phyloP scores from a whole-genome alignment of 2,888 invertebrate genomes.

The Bellardia pandia region DNA sequence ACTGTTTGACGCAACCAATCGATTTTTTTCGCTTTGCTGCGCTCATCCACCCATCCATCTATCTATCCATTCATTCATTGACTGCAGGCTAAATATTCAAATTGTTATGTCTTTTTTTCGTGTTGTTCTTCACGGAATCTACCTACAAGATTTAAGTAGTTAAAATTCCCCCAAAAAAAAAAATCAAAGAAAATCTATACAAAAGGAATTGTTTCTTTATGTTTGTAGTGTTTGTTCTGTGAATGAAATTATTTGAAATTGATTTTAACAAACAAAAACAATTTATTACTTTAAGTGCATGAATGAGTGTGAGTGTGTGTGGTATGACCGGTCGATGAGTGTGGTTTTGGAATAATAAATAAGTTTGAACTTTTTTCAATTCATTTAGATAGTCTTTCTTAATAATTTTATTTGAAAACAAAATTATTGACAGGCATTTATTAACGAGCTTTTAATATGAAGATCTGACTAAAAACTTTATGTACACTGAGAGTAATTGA shows the following conservation, averaged over 20 bases:
- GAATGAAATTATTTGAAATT: conserved; percentile 49
- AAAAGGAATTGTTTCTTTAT: conserved; percentile 10
- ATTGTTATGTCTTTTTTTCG: conserved; percentile 17
- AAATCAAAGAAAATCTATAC: neutral
- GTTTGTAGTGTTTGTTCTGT: conserved; percentile 11
- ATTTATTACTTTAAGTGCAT: conserved; percentile 9
- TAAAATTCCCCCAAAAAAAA: no score
- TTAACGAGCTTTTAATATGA: conserved; percentile 60
- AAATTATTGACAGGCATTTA: conserved; percentile 45
- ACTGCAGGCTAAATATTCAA: conserved; percentile 55
- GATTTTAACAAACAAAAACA: conserved; percentile 4
- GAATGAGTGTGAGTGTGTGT: conserved; percentile 3
- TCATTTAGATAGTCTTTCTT: conserved; percentile 23
- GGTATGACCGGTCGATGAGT: neutral
- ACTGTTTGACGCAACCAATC: conserved; percentile 74
- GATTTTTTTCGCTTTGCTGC: conserved; percentile 44
- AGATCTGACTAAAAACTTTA: neutral
- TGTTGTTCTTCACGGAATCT: conserved; percentile 12
- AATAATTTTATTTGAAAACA: conserved; percentile 1
- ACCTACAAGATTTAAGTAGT: conserved; percentile 4
- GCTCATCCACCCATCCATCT: conserved; percentile 21
- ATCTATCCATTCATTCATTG: conserved; percentile 20
- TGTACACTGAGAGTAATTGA: conserved; percentile 32
- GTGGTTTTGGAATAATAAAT: conserved; percentile 39
- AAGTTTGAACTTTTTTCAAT: neutral